Evolutionary conservation across 1,140 invertebrate species (phyloP), one percentile per base, ranked within the genome.

Genomic region (Anoplolepis gracilipes): DNA sequence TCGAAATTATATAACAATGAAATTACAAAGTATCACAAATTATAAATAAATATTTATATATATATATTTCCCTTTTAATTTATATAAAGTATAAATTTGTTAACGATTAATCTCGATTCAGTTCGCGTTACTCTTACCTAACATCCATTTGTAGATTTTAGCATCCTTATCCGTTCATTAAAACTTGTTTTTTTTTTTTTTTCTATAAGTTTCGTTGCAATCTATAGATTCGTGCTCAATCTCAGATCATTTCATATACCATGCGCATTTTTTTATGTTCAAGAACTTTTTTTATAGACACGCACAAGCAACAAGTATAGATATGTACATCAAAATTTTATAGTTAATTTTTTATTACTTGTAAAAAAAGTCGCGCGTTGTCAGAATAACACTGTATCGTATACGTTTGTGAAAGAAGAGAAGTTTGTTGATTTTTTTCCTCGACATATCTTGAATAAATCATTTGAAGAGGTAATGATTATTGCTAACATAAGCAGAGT

Each of bases 141-240:
- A 36, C 33, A 36, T 36, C 1, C 33, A 64, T n/a, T n/a, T 64
- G 59, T 10, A 78, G 6, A 8, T n/a, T 65, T 65, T 22, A 22
- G 3, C 13, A 25, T 36, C 22, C 36, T 67, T 46, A 22, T 65
- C 16, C 42, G 25, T 53, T 36, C 25, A 49, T 78, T n/a, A 53
- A 67, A 42, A 33, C 19, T 36, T 22, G 62, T 78, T 53, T 65
- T n/a, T n/a, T n/a, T n/a, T n/a, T n/a, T n/a, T n/a, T n/a, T n/a
- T n/a, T n/a, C n/a, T n/a, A n/a, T n/a, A n/a, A n/a, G n/a, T n/a
- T n/a, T n/a, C n/a, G 36, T 65, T 65, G 42, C 39, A 22, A 7
- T n/a, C 22, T n/a, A n/a, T n/a, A n/a, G n/a, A n/a, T n/a, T 22
- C 76, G 76, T 78, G 76, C 61, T 62, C n/a, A 65, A 78, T 78